Percentiles rank a stretch among this genome's conserved stretches.
phyloP scores from a whole-genome alignment of 2,113 vertebrate species.

The Mola mola region DNA sequence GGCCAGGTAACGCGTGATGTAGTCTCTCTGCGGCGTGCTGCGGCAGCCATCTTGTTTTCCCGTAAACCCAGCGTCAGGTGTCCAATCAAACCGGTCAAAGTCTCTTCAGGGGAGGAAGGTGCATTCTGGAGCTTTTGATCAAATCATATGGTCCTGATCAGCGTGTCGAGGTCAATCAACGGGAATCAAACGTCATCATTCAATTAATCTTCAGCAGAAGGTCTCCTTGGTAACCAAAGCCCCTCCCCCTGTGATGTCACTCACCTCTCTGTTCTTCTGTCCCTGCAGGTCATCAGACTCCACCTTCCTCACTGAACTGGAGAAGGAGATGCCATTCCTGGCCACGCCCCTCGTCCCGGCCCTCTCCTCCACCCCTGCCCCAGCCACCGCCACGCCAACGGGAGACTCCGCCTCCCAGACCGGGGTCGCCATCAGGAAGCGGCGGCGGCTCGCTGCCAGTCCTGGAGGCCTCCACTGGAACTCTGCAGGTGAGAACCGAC shows the following conservation, averaged over 20 bases:
- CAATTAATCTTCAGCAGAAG: no score
- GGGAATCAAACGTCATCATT: no score
- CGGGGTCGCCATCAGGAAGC: slow-evolving; percentile 72
- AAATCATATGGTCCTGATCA: no score
- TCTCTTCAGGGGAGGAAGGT: no score
- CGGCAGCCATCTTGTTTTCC: no score
- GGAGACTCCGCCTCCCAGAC: slow-evolving; percentile 40
- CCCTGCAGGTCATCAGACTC: slow-evolving; percentile 61
- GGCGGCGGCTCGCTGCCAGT: slow-evolving; percentile 79
- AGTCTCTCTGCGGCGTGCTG: no score
- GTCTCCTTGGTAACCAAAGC: no score
- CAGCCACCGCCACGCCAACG: not conserved
- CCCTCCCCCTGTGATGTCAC: not conserved
- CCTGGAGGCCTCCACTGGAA: slow-evolving; percentile 84
- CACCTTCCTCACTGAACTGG: slow-evolving; percentile 52
- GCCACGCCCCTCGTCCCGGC: slow-evolving; percentile 56
- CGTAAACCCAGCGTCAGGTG: no score
- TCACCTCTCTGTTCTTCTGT: not conserved
- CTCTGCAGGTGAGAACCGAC: slow-evolving; percentile 75
- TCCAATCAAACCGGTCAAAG: no score
- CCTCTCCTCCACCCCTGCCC: slow-evolving; percentile 57
- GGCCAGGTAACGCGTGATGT: slow-evolving; percentile 64
- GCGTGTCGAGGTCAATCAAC: no score
- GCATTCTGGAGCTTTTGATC: no score
- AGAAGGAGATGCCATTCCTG: slow-evolving; percentile 52